Conservation (phyloP, 1,140 invertebrate genomes). For the Cydia strobilella region DNA sequence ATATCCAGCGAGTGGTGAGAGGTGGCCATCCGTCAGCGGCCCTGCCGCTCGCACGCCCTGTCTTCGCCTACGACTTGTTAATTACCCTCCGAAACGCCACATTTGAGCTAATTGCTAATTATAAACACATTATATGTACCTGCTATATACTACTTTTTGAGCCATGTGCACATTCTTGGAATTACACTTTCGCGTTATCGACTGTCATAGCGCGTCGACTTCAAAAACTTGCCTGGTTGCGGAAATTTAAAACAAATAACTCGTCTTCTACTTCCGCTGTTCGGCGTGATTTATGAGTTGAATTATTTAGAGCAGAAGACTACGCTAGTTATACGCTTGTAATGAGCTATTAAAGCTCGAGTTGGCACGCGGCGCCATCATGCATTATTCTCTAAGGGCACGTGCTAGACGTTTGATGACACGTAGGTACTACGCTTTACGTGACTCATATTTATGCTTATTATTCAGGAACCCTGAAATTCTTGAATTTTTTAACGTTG, state of each 20-base stretch:
- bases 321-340: slow-evolving; percentile 49
- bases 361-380: slow-evolving; percentile 48
- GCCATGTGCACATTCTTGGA: not conserved
- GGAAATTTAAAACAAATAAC: slow-evolving; percentile 44
- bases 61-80: slow-evolving; percentile 59
- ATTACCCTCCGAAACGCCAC: slow-evolving; percentile 54
- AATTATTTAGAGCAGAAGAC: slow-evolving; percentile 55
- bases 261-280: slow-evolving; percentile 45
- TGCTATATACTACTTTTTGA: not conserved
- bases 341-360: slow-evolving; percentile 61
- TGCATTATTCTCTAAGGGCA: slow-evolving; percentile 54
- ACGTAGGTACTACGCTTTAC: slow-evolving; percentile 33
- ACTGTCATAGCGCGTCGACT: slow-evolving; percentile 22
- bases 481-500: not conserved
- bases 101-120: slow-evolving; percentile 33
- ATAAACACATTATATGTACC: slow-evolving; percentile 9
- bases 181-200: slow-evolving; percentile 8
- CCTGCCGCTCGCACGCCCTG: slow-evolving; percentile 47
- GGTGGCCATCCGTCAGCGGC: slow-evolving; percentile 59
- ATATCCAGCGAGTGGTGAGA: slow-evolving; percentile 44
- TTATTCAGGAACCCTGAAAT: not conserved
- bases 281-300: slow-evolving; percentile 47
- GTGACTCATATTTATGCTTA: slow-evolving; percentile 5
- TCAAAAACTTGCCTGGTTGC: slow-evolving; percentile 35
- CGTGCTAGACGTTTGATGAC: slow-evolving; percentile 41